phyloP scores from a whole-genome alignment of 1,140 invertebrate species.

The Caenorhabditis latens region DNA sequence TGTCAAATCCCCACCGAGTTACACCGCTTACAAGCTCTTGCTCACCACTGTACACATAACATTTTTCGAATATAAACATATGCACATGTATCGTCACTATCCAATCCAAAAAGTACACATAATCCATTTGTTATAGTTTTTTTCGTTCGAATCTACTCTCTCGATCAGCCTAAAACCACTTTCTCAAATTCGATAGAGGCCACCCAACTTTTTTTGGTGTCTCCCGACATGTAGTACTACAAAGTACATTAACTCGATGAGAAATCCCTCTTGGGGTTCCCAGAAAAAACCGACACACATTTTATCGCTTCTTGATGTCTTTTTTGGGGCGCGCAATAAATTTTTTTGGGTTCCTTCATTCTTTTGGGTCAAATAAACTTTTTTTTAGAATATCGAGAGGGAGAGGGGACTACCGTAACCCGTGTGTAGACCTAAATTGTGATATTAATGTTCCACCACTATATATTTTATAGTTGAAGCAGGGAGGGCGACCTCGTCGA shows the following conservation, averaged over 20 bases:
- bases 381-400: not conserved
- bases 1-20: no score
- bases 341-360: not conserved
- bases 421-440: no score
- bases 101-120: not conserved
- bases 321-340: conserved; percentile 49
- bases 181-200: not conserved
- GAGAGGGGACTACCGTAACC: no score
- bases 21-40: no score
- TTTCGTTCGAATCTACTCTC: not conserved
- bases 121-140: conserved; percentile 4
- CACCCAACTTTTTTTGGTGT: not conserved
- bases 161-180: not conserved
- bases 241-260: conserved; percentile 53
- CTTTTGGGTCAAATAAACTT: not conserved
- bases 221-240: not conserved
- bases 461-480: conserved; percentile 39
- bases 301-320: conserved; percentile 53
- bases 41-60: no score
- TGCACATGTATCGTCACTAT: no score
- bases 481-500: not conserved
- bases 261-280: conserved; percentile 9
- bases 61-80: no score
- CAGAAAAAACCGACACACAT: conserved; percentile 29
- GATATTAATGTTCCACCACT: not conserved